Evolutionary conservation across 2,797 vertebrate genomes (phyloP).

Genomic region (Iguana delicatissima): DNA sequence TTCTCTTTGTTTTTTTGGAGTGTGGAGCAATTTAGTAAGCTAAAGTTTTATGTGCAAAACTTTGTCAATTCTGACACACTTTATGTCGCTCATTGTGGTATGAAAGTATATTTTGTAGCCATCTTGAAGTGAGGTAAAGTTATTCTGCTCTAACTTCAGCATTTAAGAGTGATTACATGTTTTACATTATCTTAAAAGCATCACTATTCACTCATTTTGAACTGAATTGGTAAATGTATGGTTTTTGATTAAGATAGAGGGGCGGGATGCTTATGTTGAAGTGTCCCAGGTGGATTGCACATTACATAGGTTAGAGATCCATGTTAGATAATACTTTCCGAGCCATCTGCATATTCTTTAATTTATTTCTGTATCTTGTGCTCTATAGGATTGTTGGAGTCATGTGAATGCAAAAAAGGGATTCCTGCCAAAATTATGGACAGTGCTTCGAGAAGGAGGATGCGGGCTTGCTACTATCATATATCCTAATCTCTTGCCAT

Average conservation of each 20-base stretch:
- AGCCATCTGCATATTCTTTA: not conserved
- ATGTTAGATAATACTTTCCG: constrained; percentile 7
- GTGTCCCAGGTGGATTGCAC: not conserved
- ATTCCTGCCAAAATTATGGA: constrained; percentile 93
- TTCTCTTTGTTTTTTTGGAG: not conserved
- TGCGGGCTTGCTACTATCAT: constrained; percentile 90
- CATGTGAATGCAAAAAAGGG: constrained; percentile 93
- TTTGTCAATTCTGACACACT: not conserved
- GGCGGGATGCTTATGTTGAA: not conserved
- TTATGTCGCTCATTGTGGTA: not conserved
- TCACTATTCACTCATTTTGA: constrained; percentile 1
- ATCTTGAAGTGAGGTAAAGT: not conserved
- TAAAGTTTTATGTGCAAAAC: not conserved
- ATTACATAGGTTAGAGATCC: not conserved
- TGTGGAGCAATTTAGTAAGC: not conserved
- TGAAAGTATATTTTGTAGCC: not conserved
- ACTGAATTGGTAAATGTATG: not conserved
- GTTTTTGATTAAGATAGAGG: not conserved
- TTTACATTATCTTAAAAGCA: not conserved
- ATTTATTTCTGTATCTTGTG: constrained; percentile 2
- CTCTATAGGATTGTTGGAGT: constrained; percentile 92
- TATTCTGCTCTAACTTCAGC: not conserved
- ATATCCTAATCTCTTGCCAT: constrained; percentile 93
- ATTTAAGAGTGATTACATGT: not conserved
- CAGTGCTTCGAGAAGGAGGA: constrained; percentile 90